A percentile compares a stretch with the other conserved stretches of the same genome.
Conservation (phyloP, 2,888 invertebrate species). For the Lasioglossum marginatum region DNA sequence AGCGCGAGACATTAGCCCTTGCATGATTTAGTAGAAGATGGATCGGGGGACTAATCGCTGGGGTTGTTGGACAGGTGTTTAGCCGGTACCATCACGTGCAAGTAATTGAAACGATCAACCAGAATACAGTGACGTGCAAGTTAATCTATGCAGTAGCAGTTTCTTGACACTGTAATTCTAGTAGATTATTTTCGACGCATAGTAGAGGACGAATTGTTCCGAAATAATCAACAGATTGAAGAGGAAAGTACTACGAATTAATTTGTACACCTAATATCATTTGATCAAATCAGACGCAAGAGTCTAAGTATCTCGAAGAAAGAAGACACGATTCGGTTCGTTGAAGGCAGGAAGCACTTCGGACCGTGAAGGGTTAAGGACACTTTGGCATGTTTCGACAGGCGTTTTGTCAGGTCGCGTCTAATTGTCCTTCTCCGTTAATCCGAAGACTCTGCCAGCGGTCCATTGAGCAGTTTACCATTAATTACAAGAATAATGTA, state of each 20-base stretch:
- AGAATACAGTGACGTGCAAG: constrained; percentile 2
- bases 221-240: neutral
- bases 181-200: neutral
- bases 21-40: constrained; percentile 16
- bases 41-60: constrained; percentile 19
- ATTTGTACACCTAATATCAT: neutral
- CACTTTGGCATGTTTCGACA: neutral
- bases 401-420: neutral
- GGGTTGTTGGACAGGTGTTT: constrained; percentile 22
- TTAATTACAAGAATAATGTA: constrained; percentile 16
- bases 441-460: neutral
- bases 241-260: neutral
- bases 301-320: neutral
- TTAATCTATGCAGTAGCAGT: neutral
- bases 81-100: neutral
- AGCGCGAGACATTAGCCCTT: constrained; percentile 9
- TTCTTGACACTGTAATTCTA: neutral
- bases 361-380: neutral
- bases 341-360: neutral
- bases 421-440: neutral
- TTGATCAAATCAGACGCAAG: neutral
- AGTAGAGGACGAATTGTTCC: neutral
- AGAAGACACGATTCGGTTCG: neutral
- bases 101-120: constrained; percentile 4
- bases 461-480: neutral